Evolutionary conservation across 2,797 vertebrate species (phyloP).

Genomic region (Gymnodraco acuticeps): DNA sequence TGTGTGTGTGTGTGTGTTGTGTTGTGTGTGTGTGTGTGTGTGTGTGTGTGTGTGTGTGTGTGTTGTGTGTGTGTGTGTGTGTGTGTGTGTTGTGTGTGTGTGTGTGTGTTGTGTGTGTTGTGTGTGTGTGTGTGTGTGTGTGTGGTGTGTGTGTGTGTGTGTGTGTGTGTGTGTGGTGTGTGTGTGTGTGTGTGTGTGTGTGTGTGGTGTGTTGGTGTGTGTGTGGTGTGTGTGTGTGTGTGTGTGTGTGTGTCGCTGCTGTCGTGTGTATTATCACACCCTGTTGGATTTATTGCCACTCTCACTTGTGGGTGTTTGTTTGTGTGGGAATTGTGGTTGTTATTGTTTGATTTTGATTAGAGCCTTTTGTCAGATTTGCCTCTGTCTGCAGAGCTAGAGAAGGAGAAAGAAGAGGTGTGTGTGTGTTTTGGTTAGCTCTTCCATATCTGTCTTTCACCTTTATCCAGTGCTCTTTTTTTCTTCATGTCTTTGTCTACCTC

Average conservation of each 20-base stretch:
- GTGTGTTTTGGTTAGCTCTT: slow-evolving; percentile 20
- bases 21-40: slow-evolving; percentile 31
- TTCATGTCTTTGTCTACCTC: slow-evolving; percentile 26
- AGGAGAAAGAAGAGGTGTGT: slow-evolving; percentile 8
- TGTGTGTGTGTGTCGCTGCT: slow-evolving; percentile 35
- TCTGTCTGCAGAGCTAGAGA: slow-evolving; percentile 14
- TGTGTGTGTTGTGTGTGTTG: slow-evolving; percentile 31
- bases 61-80: slow-evolving; percentile 33
- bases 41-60: slow-evolving; percentile 31
- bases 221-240: too few species aligned
- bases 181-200: slow-evolving; percentile 31
- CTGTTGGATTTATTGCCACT: slow-evolving; percentile 37
- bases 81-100: slow-evolving; percentile 30
- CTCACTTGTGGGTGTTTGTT: slow-evolving; percentile 21
- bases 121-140: slow-evolving; percentile 31
- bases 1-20: slow-evolving; percentile 33
- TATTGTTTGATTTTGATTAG: slow-evolving; percentile 37
- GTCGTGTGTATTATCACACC: slow-evolving; percentile 50
- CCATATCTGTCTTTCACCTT: slow-evolving; percentile 29
- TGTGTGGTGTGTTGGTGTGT: too few species aligned
- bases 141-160: slow-evolving; percentile 35
- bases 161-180: slow-evolving; percentile 31
- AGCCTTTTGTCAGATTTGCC: slow-evolving; percentile 33
- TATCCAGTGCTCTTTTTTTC: slow-evolving; percentile 30
- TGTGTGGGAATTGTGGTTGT: slow-evolving; percentile 30